These are phyloP conservation scores for Malurus elegans DNA, from an alignment of 2,113 vertebrate species.

Conservation along the genomic window DNA sequence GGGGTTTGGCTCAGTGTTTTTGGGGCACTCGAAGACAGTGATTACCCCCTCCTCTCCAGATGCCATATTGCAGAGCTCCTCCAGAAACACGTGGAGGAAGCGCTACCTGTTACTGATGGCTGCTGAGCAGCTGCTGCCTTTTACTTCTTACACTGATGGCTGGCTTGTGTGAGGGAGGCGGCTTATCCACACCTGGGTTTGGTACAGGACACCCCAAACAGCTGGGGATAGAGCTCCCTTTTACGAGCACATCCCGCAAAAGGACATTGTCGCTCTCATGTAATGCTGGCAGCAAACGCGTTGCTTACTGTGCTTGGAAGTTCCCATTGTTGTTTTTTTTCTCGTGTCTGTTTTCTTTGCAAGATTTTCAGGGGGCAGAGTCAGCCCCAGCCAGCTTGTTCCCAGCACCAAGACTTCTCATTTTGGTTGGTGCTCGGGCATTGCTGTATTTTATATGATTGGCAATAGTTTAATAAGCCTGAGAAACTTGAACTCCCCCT, in stretches of 20 bases:
- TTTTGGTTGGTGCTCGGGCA: not conserved
- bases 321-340: not conserved
- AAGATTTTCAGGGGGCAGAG: not conserved
- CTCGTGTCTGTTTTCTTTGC: accelerated
- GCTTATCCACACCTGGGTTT: not conserved
- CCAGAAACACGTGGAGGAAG: not conserved
- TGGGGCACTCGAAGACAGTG: not conserved
- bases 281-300: accelerated
- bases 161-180: not conserved
- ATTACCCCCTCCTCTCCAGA: not conserved
- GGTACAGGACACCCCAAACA: not conserved
- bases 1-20: not conserved
- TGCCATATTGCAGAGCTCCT: not conserved
- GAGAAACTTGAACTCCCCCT: not conserved
- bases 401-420: not conserved
- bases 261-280: accelerated
- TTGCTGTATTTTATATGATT: not conserved
- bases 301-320: not conserved
- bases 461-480: not conserved
- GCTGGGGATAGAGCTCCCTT: not conserved
- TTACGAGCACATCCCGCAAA: not conserved
- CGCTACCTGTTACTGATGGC: not conserved
- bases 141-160: not conserved
- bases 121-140: not conserved
- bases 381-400: not conserved